Evolutionary conservation across 2,888 invertebrate species (phyloP), one percentile per base, ranked within the genome.

Genomic region (Ectemnius continuus): DNA sequence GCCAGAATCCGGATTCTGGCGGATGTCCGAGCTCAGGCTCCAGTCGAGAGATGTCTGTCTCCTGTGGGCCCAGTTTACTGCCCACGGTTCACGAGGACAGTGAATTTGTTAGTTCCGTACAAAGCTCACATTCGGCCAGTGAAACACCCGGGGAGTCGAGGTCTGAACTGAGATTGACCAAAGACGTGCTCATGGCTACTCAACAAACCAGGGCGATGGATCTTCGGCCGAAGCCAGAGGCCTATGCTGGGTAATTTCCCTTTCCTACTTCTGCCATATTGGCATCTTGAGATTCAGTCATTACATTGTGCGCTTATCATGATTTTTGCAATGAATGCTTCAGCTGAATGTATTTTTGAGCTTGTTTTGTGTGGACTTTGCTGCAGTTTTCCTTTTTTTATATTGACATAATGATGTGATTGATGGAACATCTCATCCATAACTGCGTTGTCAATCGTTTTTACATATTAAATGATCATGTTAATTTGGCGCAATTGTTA

Each of bases 51-150:
- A 85, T 89, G 79, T 90, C 92, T 69, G 88, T 92, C 75, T 92
- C 93, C 64, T 92, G 92, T 81, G 92, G 92, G 76, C 92, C 92
- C 76, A 93, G 92, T 79, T 91, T 93, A 6, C 92, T 97, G 86
- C 97, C 97, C 18, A 97, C 97, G 5, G 92, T 98, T 60, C 96
- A 96, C 91, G 98, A 98, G 92, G 97, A 97, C 86, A 93, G 94
- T 88, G 97, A 97, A 91, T 92, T 96, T 84, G 88, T 92, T 87
- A 83, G 83, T 82, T 82, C 83, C 65, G 68, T 80, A 47, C 87
- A 86, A 56, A 85, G 86, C 76, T 88, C 89, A 68, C 86, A 87
- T 70, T 87, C 88, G 67, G 84, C 87, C 64, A 88, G 87, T 67
- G 86, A 85, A 66, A 88, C 88, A 67, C 89, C 89, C 64, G 92